Evolutionary conservation across 2,888 invertebrate genomes (phyloP).

Genomic region (Petrolisthes cinctipes): DNA sequence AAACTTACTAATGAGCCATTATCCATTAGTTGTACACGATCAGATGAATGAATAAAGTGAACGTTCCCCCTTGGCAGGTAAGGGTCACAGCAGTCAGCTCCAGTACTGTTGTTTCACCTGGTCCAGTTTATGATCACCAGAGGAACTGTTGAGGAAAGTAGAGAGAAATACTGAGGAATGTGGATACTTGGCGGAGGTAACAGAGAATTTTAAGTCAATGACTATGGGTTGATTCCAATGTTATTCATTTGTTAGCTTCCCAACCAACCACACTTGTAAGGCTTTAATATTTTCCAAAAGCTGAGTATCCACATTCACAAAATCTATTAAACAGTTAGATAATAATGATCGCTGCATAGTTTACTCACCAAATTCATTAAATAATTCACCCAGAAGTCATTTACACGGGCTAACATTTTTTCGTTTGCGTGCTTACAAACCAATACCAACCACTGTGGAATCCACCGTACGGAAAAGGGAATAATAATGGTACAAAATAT

Average conservation of each 20-base stretch:
- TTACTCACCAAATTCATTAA: no score
- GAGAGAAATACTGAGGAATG: not conserved
- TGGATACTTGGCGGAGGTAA: not conserved
- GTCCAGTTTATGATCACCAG: slow-evolving; percentile 56
- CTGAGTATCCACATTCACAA: no score
- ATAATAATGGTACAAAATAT: not conserved
- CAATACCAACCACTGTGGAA: not conserved
- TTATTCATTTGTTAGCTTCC: no score
- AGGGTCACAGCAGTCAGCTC: slow-evolving; percentile 68
- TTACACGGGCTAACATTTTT: no score
- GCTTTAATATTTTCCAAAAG: no score
- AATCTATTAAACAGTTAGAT: no score
- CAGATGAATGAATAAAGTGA: slow-evolving; percentile 52
- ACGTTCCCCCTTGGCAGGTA: slow-evolving; percentile 72
- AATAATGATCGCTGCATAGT: no score
- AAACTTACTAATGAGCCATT: slow-evolving; percentile 55
- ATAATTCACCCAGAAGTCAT: no score
- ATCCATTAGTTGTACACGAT: slow-evolving; percentile 49
- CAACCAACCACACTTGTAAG: no score
- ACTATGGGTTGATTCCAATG: not conserved
- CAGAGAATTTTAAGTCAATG: not conserved
- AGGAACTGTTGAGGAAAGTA: slow-evolving; percentile 33
- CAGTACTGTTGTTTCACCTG: slow-evolving; percentile 58
- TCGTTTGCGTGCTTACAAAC: no score
- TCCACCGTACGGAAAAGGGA: not conserved